phyloP scores from a whole-genome alignment of 2,888 invertebrate species.

The Campoplex nolae region DNA sequence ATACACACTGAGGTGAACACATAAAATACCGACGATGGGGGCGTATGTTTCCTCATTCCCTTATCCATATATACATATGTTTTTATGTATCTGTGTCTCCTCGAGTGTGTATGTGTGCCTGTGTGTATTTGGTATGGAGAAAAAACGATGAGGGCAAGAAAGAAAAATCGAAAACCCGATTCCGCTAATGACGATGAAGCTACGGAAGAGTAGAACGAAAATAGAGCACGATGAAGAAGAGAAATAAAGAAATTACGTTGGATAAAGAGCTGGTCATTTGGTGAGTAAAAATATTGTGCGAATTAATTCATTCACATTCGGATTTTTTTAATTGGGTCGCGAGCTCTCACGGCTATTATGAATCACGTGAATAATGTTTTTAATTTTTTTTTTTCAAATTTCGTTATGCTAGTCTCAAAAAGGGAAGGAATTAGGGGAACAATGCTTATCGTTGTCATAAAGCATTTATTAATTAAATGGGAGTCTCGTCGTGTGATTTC shows the following conservation, averaged over 20 bases:
- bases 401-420: not conserved
- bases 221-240: conserved; percentile 18
- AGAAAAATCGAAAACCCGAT: conserved; percentile 65
- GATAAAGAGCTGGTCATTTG: not conserved
- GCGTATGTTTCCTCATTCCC: conserved; percentile 17
- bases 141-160: conserved; percentile 48
- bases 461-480: not conserved
- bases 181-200: conserved; percentile 57
- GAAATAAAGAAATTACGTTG: conserved; percentile 37
- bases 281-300: conserved; percentile 16
- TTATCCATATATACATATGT: conserved; percentile 18
- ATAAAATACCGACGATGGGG: conserved; percentile 41
- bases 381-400: not conserved
- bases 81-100: not conserved
- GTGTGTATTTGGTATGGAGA: conserved; percentile 3
- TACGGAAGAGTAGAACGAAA: conserved; percentile 14
- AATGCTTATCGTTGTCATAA: not conserved
- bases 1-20: conserved; percentile 58
- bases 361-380: not conserved
- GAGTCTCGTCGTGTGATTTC: not conserved
- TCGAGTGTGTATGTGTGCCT: not conserved
- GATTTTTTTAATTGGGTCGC: not conserved
- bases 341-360: not conserved
- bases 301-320: conserved; percentile 27
- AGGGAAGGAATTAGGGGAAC: not conserved